Evolutionary conservation across 2,113 vertebrate species (phyloP), one percentile per base, ranked within the genome.

Genomic region (Cathartes aura): DNA sequence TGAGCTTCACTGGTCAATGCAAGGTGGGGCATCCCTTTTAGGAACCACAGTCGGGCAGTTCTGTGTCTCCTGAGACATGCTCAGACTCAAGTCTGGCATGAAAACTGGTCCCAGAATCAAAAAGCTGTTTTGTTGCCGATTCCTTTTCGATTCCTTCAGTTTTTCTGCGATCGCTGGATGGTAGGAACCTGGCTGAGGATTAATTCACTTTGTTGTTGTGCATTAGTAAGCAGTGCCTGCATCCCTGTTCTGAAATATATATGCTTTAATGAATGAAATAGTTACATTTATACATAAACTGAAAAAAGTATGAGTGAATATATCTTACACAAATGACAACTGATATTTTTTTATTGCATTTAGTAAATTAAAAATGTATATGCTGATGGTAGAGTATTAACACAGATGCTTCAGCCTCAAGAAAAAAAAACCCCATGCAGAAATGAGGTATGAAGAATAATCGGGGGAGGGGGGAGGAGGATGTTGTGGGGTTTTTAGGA

Each of bases 201-300:
- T 88, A 58, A 74, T 86, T 74, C 67, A 34, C 29, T 58, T 76
- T 42, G 36, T 21, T 75, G 30, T 45, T 80, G n/a, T 58, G 10
- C 71, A n/a, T 88, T 76, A 90, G 71, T 56, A 85, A 91, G 71
- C 62, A 82, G 56, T 14, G n/a, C 32, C 74, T 90, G 58, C 67
- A 89, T 70, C 52, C 13, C 29, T 15, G 0, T 76, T 62, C 55
- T 92, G 63, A 86, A 76, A 75, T 24, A 23, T 10, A 30, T 38
- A 15, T 58, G 20, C 7, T 92, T 82, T 76, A 74, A 68, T 66
- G 45, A 74, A 76, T 63, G 13, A 71, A 56, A 73, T 73, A 56
- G 70, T 73, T 38, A 14, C 24, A 11, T 80, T 80, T 90, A 43
- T 53, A 76, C 30, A 34, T 58, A 50, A 58, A 59, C 15, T 36